Base-by-base conservation (phyloP, 2,888 invertebrate genomes). In the Caenorhabditis japonica region DNA sequence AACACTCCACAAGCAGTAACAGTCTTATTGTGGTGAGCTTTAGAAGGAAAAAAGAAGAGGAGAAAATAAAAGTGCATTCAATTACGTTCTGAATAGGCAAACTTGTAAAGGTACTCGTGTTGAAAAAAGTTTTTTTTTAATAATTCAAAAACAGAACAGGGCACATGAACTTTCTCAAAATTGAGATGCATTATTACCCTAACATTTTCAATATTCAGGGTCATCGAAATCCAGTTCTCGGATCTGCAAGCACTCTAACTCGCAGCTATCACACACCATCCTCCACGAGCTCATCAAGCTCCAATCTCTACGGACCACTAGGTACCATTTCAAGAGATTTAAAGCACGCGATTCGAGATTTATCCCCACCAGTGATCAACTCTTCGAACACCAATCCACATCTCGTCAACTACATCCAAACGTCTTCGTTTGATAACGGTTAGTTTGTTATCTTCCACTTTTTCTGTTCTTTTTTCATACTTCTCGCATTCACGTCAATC, bases 211-310 rank as follows among this genome's bases (percentile, higher is more conserved):
- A n/a, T n/a, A n/a, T 51, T 2, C 61, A 66, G 47, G 74, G 74
- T n/a, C 74, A 74, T 30, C 74, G 74, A 41, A 74, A 74, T 43
- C 74, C 74, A 23, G 69, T 52, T 19, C 53, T 74, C 34, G 69
- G 74, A 12, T 66, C 66, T 13, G 47, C 33, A 0, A 62, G 59
- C 56, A 74, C 74, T 1, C 59, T 74, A 38, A 74, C 69, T 15
- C 51, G 74, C 17, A 74, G 74, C 25, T 74, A 69, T 46, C 74
- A 74, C 61, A 69, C 69, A 44, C 74, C 74, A 44, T 69, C 74
- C 4, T 74, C 74, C 5, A 59, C 69, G 2, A 64, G 51, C 27
- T 74, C 74, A 12, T 74, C 74, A 25, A 62, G 62, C 1, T 68
- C 12, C 25, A 74, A 74, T 53, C 58, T 74, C 36, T 69, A 66